Conservation (phyloP, 2,888 invertebrate species). For the Sceliomorpha sp. region DNA sequence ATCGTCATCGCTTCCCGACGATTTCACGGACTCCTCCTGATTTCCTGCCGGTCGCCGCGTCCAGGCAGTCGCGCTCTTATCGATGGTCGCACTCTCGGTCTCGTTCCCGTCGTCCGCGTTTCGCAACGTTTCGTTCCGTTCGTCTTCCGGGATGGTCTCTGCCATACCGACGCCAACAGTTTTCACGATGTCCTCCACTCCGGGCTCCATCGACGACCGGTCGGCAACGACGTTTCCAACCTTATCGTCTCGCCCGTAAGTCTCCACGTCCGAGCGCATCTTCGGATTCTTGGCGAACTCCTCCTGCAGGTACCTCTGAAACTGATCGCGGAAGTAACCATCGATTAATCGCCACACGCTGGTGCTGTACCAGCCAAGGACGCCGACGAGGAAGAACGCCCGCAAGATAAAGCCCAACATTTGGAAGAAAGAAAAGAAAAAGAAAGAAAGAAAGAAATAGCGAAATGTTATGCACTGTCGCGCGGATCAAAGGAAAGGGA, state of each 20-base stretch:
- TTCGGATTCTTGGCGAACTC: slow-evolving; percentile 77
- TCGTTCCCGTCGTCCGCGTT: slow-evolving; percentile 27
- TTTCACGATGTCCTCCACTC: slow-evolving; percentile 10
- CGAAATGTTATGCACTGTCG: too few species aligned
- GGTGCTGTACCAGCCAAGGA: slow-evolving; percentile 87
- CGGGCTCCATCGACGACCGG: slow-evolving; percentile 9
- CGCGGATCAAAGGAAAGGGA: too few species aligned
- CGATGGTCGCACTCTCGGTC: slow-evolving; percentile 22
- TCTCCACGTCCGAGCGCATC: slow-evolving; percentile 67
- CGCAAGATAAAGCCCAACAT: slow-evolving; percentile 86
- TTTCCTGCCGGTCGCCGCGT: slow-evolving; percentile 1
- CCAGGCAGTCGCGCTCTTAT: slow-evolving; percentile 58
- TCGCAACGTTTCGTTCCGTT: slow-evolving; percentile 11
- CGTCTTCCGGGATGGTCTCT: slow-evolving; percentile 27
- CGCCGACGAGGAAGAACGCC: slow-evolving; percentile 84
- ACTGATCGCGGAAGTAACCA: slow-evolving; percentile 87
- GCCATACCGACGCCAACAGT: slow-evolving; percentile 33
- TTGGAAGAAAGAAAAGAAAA: slow-evolving; percentile 39
- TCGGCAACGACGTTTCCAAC: slow-evolving; percentile 36
- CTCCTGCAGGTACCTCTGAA: slow-evolving; percentile 83
- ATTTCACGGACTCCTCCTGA: slow-evolving; percentile 1
- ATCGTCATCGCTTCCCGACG: slow-evolving; percentile 26
- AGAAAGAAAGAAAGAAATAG: background rate
- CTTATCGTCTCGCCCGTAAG: slow-evolving; percentile 46
- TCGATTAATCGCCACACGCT: slow-evolving; percentile 88